These are phyloP conservation scores for Monarcha castaneiventris DNA, from an alignment of 2,113 vertebrate genomes.

Conservation along the genomic window DNA sequence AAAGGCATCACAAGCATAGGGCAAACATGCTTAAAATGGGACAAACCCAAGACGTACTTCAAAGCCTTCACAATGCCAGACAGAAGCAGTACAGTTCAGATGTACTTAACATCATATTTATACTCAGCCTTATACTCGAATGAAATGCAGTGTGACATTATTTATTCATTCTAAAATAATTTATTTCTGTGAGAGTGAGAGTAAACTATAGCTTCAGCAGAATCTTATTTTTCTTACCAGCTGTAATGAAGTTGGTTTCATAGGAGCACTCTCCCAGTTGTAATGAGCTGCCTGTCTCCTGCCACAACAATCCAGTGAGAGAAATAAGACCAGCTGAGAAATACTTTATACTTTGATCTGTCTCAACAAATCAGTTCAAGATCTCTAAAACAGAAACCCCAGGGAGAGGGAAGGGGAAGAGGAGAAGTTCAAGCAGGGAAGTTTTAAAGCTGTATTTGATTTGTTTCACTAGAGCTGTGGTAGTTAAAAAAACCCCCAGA, in stretches of 20 bases:
- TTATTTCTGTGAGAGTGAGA: not conserved
- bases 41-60: not conserved
- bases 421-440: conserved; percentile 1
- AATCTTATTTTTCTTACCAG: conserved; percentile 1
- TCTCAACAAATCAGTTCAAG: conserved; percentile 62
- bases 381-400: conserved; percentile 43
- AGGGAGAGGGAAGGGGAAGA: not conserved
- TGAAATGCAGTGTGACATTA: not conserved
- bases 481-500: not conserved
- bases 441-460: conserved; percentile 48
- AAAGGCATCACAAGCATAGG: not conserved
- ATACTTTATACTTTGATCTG: conserved; percentile 53
- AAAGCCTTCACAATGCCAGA: not conserved
- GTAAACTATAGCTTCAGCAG: not conserved
- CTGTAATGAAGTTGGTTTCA: conserved; percentile 13
- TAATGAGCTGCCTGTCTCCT: conserved; percentile 38
- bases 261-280: not conserved
- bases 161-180: conserved; percentile 40
- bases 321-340: conserved; percentile 47
- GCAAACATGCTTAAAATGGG: not conserved
- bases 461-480: conserved; percentile 15
- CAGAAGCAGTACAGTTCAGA: not conserved
- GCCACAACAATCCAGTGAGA: conserved; percentile 29
- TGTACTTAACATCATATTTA: not conserved
- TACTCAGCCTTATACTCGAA: not conserved